phyloP scores from a whole-genome alignment of 1,140 invertebrate species.

The Homarus americanus region DNA sequence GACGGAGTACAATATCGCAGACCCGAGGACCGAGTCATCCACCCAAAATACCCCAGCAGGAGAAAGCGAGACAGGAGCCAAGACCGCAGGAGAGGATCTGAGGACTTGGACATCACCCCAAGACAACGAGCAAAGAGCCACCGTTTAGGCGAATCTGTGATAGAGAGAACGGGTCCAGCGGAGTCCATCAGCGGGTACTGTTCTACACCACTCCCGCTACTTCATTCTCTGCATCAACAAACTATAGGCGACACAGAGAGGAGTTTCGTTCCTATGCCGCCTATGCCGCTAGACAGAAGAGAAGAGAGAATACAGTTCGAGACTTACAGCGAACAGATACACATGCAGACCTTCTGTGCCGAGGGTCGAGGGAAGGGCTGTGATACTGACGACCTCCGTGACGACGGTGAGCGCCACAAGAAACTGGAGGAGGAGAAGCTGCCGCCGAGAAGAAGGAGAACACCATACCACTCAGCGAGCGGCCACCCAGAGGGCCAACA shows the following conservation, averaged over 20 bases:
- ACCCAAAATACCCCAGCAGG: constrained; percentile 14
- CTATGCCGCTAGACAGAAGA: constrained; percentile 25
- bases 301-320: constrained; percentile 36
- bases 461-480: not conserved
- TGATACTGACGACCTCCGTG: not conserved
- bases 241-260: constrained; percentile 36
- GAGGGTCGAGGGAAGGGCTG: constrained; percentile 30
- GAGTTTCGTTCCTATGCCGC: constrained; percentile 11
- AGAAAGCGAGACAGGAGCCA: constrained; percentile 39
- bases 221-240: constrained; percentile 56
- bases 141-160: constrained; percentile 3
- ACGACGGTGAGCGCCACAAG: not conserved
- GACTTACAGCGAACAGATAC: constrained; percentile 28
- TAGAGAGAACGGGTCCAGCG: constrained; percentile 13
- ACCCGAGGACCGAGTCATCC: not conserved
- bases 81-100: constrained; percentile 30
- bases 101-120: not conserved
- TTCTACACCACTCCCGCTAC: constrained; percentile 49
- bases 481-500: constrained; percentile 20
- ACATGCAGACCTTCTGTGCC: not conserved
- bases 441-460: constrained; percentile 32
- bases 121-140: constrained; percentile 16
- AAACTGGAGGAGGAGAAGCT: constrained; percentile 11
- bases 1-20: constrained; percentile 16
- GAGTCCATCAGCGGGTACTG: constrained; percentile 26